Conservation (phyloP, 2,113 vertebrate genomes). For the Zosterops japonicus region DNA sequence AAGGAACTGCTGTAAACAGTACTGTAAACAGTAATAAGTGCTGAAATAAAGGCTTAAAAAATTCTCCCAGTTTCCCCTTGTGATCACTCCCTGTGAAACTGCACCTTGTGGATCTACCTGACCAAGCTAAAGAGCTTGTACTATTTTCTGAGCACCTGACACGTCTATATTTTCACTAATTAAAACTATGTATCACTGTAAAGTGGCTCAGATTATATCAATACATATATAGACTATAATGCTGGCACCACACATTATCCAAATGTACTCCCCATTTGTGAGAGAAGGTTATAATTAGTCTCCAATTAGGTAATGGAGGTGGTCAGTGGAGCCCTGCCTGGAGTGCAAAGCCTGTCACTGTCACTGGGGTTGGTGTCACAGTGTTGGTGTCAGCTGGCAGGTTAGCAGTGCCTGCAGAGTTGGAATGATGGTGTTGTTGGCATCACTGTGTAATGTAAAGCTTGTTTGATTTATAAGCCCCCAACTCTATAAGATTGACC, state of each 20-base stretch:
- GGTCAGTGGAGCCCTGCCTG: not conserved
- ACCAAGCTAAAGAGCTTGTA: not conserved
- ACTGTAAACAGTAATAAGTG: slow-evolving; percentile 40
- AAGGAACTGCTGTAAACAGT: slow-evolving; percentile 40
- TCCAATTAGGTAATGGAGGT: not conserved
- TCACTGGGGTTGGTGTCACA: not conserved
- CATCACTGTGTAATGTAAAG: not conserved
- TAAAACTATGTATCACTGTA: not conserved
- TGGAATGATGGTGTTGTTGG: not conserved
- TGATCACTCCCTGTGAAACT: not conserved
- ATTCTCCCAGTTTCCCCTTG: not conserved
- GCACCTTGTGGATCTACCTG: not conserved
- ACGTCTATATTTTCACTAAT: not conserved
- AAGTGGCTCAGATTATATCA: not conserved
- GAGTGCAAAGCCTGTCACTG: not conserved
- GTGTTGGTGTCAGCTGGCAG: not conserved
- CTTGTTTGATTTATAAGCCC: not conserved
- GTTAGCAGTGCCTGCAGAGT: not conserved
- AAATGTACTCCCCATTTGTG: not conserved
- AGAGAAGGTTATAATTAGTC: not conserved
- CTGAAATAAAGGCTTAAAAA: not conserved
- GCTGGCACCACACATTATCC: not conserved
- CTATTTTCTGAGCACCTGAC: not conserved
- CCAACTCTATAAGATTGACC: not conserved
- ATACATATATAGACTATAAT: not conserved